Base-by-base conservation (phyloP, 1,140 invertebrate genomes). In the Orchestia grillus region DNA sequence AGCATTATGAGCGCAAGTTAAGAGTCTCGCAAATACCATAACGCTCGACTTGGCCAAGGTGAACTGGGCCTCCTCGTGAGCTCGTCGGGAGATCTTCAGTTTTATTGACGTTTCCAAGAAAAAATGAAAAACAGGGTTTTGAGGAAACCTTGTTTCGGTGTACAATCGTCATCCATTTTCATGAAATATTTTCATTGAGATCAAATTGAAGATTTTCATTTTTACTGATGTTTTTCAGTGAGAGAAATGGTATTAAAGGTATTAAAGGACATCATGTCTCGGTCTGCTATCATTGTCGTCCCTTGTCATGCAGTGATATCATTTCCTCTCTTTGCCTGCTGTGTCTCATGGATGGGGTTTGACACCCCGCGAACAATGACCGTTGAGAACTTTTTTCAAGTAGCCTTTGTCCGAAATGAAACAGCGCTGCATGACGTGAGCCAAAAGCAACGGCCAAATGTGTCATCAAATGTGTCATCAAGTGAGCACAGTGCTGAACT, bases 1-100 rank as follows among this genome's bases (percentile, higher is more conserved):
- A 16, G 88, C 88, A 4, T 90, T 90, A 90, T 90, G 88, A 41
- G 88, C n/a, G 41, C 88, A 44, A 90, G 88, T 90, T 41, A 90
- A 90, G 88, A 90, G 88, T 42, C 88, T 90, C 88, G 41, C 88
- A 90, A 90, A 90, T 44, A 44, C n/a, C 88, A 90, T 90, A 42
- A 90, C 88, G 11, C 88, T 41, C 88, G 41, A 90, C 88, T 28
- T 90, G 88, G 88, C 88, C 23, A 15, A 90, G 88, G 41, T 77
- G 62, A 8, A 23, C 62, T 77, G 28, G 62, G 62, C 28, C 62
- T 36, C 11, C 62, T 15, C 62, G 15, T 36, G 11, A 53, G 62
- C 62, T 53, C 28, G 62, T 8, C 62, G 15, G 28, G 28, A 77
- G 28, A 77, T 36, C 62, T 77, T 77, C 62, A 77, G 62, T 77